Base-by-base conservation (phyloP, 1,140 invertebrate species). In the Aphelinus certus region DNA sequence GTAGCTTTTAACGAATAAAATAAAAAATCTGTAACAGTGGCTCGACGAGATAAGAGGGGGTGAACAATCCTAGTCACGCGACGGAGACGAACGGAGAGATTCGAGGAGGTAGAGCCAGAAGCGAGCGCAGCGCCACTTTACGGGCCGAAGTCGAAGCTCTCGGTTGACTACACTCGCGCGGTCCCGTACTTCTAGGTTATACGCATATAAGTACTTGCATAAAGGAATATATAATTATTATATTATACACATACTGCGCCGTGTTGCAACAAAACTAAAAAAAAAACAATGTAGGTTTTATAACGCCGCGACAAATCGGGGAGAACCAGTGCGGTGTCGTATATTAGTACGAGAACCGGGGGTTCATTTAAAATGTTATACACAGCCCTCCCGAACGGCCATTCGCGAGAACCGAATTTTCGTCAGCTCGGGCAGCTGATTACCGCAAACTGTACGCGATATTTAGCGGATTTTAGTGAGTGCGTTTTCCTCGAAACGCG, bases 11-110 rank as follows among this genome's bases (percentile, higher is more conserved):
- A 75, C n/a, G 43, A 63, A 63, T 2, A 60, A 63, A 71, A 55
- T 46, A 60, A 71, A 45, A 62, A n/a, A 63, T 26, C 26, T 9
- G 66, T 47, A 67, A 51, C 45, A 46, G 68, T 64, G 58, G 65
- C 65, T 10, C 48, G 63, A 73, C 64, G 42, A 69, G 64, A 64
- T 49, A 45, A 68, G n/a, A 10, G 26, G n/a, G 26, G 42, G 55
- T 46, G 58, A 51, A 48, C 67, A 75, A 70, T 70, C 70, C 73
- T 75, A 75, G 73, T 75, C 73, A 75, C 51, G 48, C 53, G 68
- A 68, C 47, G 56, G 26, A 26, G 26, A 26, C 26, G 26, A 26
- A 26, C 26, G 26, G 26, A 26, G 26, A 26, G 26, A 26, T 26
- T 26, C 26, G 26, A 26, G 26, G 26, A 26, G 26, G 26, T 26